phyloP scores from a whole-genome alignment of 2,888 invertebrate species.

The Aphrophora alni region DNA sequence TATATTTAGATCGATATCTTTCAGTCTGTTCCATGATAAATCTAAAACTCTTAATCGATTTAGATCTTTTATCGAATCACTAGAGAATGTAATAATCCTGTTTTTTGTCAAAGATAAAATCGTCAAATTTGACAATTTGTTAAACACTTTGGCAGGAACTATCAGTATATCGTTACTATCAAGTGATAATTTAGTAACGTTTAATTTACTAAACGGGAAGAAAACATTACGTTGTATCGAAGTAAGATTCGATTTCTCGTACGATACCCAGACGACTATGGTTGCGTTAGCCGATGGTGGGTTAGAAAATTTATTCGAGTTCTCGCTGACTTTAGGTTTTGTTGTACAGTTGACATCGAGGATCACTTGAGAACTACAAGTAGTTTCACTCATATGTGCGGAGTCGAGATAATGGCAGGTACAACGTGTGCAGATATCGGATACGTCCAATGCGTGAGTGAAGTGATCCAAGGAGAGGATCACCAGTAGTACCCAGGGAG shows the following conservation, averaged over 20 bases:
- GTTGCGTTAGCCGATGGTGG: constrained; percentile 10
- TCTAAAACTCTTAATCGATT: constrained; percentile 23
- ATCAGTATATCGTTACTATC: constrained; percentile 28
- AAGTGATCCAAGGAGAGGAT: background rate
- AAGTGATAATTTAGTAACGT: constrained; percentile 32
- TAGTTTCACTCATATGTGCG: constrained; percentile 8
- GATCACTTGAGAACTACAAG: background rate
- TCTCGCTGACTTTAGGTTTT: constrained; percentile 19
- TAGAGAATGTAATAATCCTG: constrained; percentile 19
- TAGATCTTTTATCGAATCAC: constrained; percentile 30
- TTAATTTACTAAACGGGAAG: constrained; percentile 17
- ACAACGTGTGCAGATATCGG: constrained; percentile 21
- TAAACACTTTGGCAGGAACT: constrained; percentile 22
- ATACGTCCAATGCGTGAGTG: background rate
- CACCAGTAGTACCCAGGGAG: background rate
- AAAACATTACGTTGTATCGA: constrained; percentile 19
- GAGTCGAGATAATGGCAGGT: constrained; percentile 19
- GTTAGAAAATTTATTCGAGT: background rate
- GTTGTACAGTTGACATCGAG: constrained; percentile 21
- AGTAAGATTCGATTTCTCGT: constrained; percentile 23
- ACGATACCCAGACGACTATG: background rate
- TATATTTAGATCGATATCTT: constrained; percentile 26
- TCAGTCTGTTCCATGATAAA: constrained; percentile 30
- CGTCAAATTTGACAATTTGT: constrained; percentile 7
- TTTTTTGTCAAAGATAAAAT: constrained; percentile 24